These are phyloP conservation scores for Sinocyclocheilus anophthalmus DNA, from an alignment of 2,113 vertebrate species.

Conservation along the genomic window DNA sequence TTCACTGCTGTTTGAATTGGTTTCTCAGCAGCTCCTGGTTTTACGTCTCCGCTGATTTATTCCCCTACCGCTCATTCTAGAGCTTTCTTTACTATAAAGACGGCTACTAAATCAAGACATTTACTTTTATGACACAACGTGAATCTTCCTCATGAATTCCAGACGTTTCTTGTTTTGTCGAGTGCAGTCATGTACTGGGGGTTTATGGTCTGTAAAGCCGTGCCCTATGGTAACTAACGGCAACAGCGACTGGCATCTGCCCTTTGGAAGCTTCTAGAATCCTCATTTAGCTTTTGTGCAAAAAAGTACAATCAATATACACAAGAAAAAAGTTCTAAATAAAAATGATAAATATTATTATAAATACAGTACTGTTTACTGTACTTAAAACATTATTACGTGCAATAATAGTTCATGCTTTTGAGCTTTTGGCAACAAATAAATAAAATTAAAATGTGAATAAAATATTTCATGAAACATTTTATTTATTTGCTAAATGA, in stretches of 20 bases:
- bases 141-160: conserved; percentile 16
- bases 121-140: neutral
- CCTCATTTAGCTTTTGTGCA: neutral
- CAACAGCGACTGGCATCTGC: neutral
- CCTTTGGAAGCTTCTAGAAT: neutral
- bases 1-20: conserved; percentile 1
- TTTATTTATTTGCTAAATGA: no score
- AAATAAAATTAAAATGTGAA: no score
- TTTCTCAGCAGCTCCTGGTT: neutral
- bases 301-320: neutral
- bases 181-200: neutral
- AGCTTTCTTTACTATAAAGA: neutral
- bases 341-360: no score
- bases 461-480: no score
- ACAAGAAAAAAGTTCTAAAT: no score
- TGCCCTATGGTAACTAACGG: neutral
- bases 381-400: neutral
- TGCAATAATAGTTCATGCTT: no score
- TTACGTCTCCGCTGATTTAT: conserved; percentile 28
- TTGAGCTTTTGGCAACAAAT: no score
- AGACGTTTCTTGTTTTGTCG: neutral
- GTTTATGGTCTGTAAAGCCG: neutral
- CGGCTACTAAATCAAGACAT: conserved; percentile 7
- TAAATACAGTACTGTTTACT: neutral
- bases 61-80: neutral